Evolutionary conservation across 2,797 vertebrate genomes (phyloP), one percentile per base, ranked within the genome.

Genomic region (Macroramphosus scolopax): DNA sequence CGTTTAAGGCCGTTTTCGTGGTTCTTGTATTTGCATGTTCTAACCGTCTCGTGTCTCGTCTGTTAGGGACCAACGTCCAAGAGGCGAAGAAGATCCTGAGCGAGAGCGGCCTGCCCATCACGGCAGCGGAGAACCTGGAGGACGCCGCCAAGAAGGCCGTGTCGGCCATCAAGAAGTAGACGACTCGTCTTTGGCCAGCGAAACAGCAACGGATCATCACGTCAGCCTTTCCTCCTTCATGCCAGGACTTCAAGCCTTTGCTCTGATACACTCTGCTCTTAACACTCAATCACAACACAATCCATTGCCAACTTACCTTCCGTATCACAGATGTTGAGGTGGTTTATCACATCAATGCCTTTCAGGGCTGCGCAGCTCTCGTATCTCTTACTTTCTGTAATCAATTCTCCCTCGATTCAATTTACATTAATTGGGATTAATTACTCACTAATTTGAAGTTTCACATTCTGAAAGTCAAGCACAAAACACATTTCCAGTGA

Each of bases 141-240:
- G 96, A 98, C n/a, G 97, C 96, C 0, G 97, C 97, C 20, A 92
- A 66, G 87, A 99, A 98, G 72, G 95, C 92, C 0, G 95, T 98
- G 60, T 93, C 93, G 8, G 89, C 92, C 3, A 93, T 98, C 59
- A 92, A 61, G 77, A 94, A 96, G 66, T 97, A 86, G 72, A 44
- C 35, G 29, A 8, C n/a, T n/a, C n/a, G 17, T 12, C 9, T 5
- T 2, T 6, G 3, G 20, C 20, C 20, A 22, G 20, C n/a, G n/a
- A n/a, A n/a, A n/a, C n/a, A n/a, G n/a, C n/a, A n/a, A n/a, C n/a
- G n/a, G n/a, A n/a, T n/a, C n/a, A n/a, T n/a, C n/a, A n/a, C n/a
- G n/a, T n/a, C n/a, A n/a, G n/a, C n/a, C n/a, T n/a, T n/a, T n/a
- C n/a, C n/a, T n/a, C n/a, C n/a, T n/a, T n/a, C n/a, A n/a, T n/a